These are phyloP conservation scores for Meloidogyne hapla DNA, from an alignment of 1,140 invertebrate species.

Conservation along the genomic window DNA sequence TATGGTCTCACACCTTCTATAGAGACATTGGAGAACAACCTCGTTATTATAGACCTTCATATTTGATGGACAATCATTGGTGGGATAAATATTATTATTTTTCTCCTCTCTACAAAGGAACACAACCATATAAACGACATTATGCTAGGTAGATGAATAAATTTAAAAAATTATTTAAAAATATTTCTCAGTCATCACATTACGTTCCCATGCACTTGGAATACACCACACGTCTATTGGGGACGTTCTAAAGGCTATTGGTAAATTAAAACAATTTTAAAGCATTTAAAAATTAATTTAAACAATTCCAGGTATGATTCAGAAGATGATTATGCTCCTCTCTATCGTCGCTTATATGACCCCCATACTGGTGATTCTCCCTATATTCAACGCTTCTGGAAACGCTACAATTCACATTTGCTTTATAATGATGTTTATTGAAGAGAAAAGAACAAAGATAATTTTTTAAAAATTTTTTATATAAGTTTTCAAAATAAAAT, in stretches of 20 bases:
- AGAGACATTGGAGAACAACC: conserved; percentile 1
- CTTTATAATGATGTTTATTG: conserved; percentile 9
- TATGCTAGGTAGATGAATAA: conserved; percentile 11
- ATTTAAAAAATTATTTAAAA: background rate
- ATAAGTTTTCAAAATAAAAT: background rate
- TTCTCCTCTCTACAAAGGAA: conserved; percentile 26
- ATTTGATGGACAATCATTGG: conserved; percentile 19
- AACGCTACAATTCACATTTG: conserved; percentile 24
- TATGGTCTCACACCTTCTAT: conserved; percentile 17
- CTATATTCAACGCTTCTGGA: conserved; percentile 22
- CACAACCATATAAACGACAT: conserved; percentile 26
- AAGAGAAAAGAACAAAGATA: background rate
- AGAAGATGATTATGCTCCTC: conserved; percentile 22
- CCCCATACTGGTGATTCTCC: conserved; percentile 17
- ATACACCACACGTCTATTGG: conserved; percentile 19
- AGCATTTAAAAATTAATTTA: background rate
- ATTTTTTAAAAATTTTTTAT: background rate
- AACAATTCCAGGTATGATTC: conserved; percentile 22
- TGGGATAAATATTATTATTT: conserved; percentile 30
- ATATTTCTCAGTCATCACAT: background rate
- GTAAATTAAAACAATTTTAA: too few species aligned
- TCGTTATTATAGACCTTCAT: conserved; percentile 16
- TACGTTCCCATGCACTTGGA: conserved; percentile 18
- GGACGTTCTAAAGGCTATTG: conserved; percentile 15
- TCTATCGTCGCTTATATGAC: conserved; percentile 20